Conservation (phyloP, 2,797 vertebrate genomes). For the Corythornis leucogaster region DNA sequence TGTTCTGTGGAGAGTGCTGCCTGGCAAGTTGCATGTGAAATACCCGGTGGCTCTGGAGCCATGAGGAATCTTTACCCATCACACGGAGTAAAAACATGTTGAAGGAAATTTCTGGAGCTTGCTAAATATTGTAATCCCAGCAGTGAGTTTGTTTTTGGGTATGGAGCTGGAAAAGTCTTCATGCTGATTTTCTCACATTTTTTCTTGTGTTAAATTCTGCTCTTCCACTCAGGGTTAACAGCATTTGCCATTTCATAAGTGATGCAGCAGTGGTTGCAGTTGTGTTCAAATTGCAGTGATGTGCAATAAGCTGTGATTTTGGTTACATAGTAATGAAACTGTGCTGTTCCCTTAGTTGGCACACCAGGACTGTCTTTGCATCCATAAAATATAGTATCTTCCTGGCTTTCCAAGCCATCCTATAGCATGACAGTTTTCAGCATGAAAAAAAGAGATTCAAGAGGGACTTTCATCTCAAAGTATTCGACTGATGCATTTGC, state of each 20-base stretch:
- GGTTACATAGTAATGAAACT: background rate
- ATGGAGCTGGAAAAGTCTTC: background rate
- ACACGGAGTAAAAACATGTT: background rate
- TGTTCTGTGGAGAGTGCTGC: background rate
- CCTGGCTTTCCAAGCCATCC: background rate
- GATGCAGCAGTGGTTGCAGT: background rate
- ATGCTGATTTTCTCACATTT: background rate
- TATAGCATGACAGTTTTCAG: background rate
- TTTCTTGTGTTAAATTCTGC: background rate
- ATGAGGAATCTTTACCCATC: background rate
- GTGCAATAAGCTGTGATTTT: background rate
- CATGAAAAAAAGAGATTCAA: background rate
- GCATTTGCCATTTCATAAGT: background rate
- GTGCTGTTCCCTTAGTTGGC: background rate
- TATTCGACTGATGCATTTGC: background rate
- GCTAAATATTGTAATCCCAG: background rate
- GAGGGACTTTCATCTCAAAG: background rate
- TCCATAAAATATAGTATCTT: background rate
- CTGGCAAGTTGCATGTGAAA: background rate
- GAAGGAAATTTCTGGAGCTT: background rate
- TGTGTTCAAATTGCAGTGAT: background rate
- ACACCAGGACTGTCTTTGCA: background rate
- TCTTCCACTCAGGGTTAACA: background rate
- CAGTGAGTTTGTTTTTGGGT: background rate
- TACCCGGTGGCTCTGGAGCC: background rate